Conservation (phyloP, 2,888 invertebrate species). For the Himalopsyche japonica region DNA sequence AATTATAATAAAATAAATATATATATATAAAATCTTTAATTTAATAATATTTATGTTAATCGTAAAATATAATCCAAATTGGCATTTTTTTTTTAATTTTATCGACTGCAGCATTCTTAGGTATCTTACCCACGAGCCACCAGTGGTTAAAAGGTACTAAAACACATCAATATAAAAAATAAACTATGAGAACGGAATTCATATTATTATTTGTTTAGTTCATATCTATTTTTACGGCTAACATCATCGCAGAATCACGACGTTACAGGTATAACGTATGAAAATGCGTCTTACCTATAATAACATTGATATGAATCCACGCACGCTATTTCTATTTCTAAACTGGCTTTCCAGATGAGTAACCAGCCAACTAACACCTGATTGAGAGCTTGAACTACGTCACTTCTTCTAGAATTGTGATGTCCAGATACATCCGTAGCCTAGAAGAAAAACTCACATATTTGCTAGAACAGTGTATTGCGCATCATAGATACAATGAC, state of each 20-base stretch:
- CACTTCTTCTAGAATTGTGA: neutral
- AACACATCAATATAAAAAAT: neutral
- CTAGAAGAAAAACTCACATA: neutral
- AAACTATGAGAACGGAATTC: neutral
- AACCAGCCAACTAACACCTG: neutral
- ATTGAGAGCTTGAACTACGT: neutral
- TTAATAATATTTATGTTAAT: too few species aligned
- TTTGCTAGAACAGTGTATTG: neutral
- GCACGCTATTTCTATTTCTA: neutral
- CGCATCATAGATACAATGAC: neutral
- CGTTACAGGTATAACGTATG: neutral
- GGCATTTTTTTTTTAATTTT: too few species aligned
- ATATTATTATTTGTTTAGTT: constrained; percentile 8
- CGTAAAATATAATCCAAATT: too few species aligned
- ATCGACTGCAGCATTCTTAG: too few species aligned
- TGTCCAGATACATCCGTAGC: neutral
- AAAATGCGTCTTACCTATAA: neutral
- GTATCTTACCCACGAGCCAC: too few species aligned
- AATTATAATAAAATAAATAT: too few species aligned
- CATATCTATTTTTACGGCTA: constrained; percentile 13
- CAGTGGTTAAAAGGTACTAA: too few species aligned
- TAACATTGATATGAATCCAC: neutral
- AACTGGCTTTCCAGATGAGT: neutral
- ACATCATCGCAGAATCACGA: neutral
- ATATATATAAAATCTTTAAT: too few species aligned